A percentile compares a stretch with the other conserved stretches of the same genome.
Conservation (phyloP, 2,888 invertebrate species). For the Phytoseiulus persimilis region DNA sequence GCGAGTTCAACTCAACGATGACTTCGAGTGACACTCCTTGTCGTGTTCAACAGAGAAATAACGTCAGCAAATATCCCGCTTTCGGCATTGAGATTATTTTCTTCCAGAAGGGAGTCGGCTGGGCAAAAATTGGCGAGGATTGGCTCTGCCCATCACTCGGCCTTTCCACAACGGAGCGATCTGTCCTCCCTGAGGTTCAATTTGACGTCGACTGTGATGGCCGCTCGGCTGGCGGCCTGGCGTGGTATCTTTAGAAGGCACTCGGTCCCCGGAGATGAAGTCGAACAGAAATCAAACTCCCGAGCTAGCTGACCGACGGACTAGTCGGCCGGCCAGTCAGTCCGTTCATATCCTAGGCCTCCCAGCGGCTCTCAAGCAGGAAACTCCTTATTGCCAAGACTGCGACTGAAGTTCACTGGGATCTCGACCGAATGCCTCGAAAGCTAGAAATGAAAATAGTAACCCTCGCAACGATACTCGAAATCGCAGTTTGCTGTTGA, state of each 20-base stretch:
- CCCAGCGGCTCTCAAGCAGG: neutral
- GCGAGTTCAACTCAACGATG: neutral
- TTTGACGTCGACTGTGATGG: constrained; percentile 5
- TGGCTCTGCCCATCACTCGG: neutral
- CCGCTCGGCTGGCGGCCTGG: neutral
- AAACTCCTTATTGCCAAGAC: neutral
- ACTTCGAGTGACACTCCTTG: too few species aligned
- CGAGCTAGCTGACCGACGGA: neutral
- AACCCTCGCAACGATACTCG: too few species aligned
- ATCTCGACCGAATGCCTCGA: too few species aligned
- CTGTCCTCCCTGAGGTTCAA: constrained; percentile 5
- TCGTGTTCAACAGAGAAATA: too few species aligned
- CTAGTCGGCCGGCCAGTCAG: neutral
- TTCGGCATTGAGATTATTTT: neutral
- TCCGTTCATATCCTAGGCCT: too few species aligned
- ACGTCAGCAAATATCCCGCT: too few species aligned
- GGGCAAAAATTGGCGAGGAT: neutral
- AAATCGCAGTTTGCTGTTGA: too few species aligned
- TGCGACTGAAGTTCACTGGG: too few species aligned
- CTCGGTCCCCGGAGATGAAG: neutral
- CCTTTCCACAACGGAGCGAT: neutral
- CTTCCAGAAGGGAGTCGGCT: neutral
- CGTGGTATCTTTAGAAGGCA: constrained; percentile 5
- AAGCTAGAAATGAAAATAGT: too few species aligned
- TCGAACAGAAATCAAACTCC: constrained; percentile 5